A percentile compares a stretch with the other conserved stretches of the same genome.
These are phyloP conservation scores for Synergus japonicus DNA, from an alignment of 2,888 invertebrate species.

Conservation along the genomic window DNA sequence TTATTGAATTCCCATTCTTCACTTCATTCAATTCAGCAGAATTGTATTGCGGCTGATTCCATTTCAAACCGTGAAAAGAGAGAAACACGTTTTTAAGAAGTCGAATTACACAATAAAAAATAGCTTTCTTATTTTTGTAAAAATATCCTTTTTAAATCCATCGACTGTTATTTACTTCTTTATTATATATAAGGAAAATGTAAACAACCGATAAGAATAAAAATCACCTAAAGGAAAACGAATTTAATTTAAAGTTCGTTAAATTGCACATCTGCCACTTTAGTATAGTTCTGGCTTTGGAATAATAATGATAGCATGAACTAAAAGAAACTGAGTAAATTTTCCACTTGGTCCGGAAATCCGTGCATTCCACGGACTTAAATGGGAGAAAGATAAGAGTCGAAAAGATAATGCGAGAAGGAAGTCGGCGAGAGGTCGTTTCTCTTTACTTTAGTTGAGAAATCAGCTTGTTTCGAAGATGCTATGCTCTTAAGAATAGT, in stretches of 20 bases:
- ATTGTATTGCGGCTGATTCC: not conserved
- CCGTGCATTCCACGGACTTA: slow-evolving; percentile 37
- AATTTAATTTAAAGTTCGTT: slow-evolving; percentile 1
- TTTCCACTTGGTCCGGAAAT: slow-evolving; percentile 37
- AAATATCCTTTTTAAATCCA: too few species aligned
- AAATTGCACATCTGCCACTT: not conserved
- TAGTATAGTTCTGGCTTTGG: not conserved
- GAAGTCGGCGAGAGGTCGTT: slow-evolving; percentile 15
- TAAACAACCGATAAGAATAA: too few species aligned
- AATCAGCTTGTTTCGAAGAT: slow-evolving; percentile 37
- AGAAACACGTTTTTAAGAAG: not conserved
- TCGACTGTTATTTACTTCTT: not conserved
- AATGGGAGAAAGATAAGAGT: slow-evolving; percentile 38
- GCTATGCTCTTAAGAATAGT: slow-evolving; percentile 14
- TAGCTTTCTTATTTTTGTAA: too few species aligned
- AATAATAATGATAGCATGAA: slow-evolving; percentile 30
- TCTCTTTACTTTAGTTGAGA: slow-evolving; percentile 27
- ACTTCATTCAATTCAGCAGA: slow-evolving; percentile 24
- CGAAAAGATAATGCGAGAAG: slow-evolving; percentile 37
- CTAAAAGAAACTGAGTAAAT: slow-evolving; percentile 38
- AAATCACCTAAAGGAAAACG: not conserved
- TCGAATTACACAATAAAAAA: not conserved
- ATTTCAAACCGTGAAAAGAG: not conserved
- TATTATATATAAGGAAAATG: too few species aligned
- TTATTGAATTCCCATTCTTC: not conserved